A percentile compares a stretch with the other conserved stretches of the same genome.
Evolutionary conservation across 2,888 invertebrate genomes (phyloP).

Genomic region (Drosophila meridionalis): DNA sequence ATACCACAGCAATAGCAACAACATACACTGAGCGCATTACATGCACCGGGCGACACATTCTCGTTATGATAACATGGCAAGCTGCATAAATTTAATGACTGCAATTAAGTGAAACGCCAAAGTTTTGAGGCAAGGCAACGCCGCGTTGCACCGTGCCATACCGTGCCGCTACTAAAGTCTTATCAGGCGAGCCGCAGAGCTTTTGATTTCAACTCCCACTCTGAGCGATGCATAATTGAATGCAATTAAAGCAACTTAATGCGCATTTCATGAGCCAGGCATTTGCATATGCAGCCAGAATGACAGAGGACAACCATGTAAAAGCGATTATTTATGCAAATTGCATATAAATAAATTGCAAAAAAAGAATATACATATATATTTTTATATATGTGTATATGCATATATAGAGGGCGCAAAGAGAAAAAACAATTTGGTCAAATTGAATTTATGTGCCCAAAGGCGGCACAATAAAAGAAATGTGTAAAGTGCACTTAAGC

Average conservation of each 20-base stretch:
- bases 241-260: constrained; percentile 82
- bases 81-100: constrained; percentile 73
- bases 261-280: constrained; percentile 66
- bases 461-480: constrained; percentile 63
- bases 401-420: background rate
- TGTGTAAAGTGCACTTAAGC: constrained; percentile 80
- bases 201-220: background rate
- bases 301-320: constrained; percentile 56
- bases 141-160: background rate
- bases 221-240: constrained; percentile 77
- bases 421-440: constrained; percentile 66
- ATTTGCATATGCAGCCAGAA: constrained; percentile 70
- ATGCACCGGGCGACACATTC: constrained; percentile 31
- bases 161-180: constrained; percentile 53
- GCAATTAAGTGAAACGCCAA: constrained; percentile 75
- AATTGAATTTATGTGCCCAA: constrained; percentile 79
- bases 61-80: constrained; percentile 62
- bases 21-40: constrained; percentile 22
- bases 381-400: background rate
- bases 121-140: constrained; percentile 63
- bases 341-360: constrained; percentile 75
- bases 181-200: constrained; percentile 63
- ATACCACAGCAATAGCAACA: background rate
- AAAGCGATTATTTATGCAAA: constrained; percentile 82
- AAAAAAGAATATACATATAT: constrained; percentile 36